phyloP scores from a whole-genome alignment of 1,140 invertebrate species.

The Scaptomyza graminum region DNA sequence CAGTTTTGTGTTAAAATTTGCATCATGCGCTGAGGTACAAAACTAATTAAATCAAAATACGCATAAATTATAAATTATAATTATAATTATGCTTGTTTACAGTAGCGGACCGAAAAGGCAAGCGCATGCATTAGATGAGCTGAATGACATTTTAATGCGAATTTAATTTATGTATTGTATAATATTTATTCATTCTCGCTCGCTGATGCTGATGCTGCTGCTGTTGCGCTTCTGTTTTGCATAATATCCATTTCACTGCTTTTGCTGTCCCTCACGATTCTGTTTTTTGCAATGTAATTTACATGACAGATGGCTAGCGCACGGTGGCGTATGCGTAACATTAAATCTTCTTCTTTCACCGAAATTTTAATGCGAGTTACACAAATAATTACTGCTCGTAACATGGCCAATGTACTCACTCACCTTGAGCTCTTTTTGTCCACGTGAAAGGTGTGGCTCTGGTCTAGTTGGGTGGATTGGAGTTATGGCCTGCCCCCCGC shows the following conservation, averaged over 20 bases:
- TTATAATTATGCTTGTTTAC: slow-evolving; percentile 19
- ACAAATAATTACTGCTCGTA: slow-evolving; percentile 31
- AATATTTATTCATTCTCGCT: not conserved
- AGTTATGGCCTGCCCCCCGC: too few relatives aligned
- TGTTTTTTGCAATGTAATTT: slow-evolving; percentile 45
- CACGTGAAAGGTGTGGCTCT: slow-evolving; percentile 17
- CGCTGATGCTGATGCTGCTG: slow-evolving; percentile 1
- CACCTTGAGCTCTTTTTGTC: not conserved
- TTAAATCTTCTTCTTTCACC: slow-evolving; percentile 19
- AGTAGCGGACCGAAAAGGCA: not conserved
- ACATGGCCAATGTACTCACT: not conserved
- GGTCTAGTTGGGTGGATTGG: slow-evolving; percentile 16
- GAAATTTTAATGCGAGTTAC: slow-evolving; percentile 14
- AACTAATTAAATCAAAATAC: slow-evolving; percentile 54
- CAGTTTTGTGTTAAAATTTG: slow-evolving; percentile 7
- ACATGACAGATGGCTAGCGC: slow-evolving; percentile 41
- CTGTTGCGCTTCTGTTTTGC: slow-evolving; percentile 28
- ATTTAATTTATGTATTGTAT: slow-evolving; percentile 41
- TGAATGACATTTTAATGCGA: slow-evolving; percentile 51
- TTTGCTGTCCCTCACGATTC: too few relatives aligned
- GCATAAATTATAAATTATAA: slow-evolving; percentile 50
- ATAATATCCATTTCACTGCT: slow-evolving; percentile 39
- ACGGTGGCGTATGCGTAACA: slow-evolving; percentile 59
- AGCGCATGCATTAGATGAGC: slow-evolving; percentile 4
- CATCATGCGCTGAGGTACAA: not conserved